A percentile compares a stretch with the other conserved stretches of the same genome.
These are phyloP conservation scores for Acrocephalus kingi DNA, from an alignment of 2,113 vertebrate species.

Conservation along the genomic window DNA sequence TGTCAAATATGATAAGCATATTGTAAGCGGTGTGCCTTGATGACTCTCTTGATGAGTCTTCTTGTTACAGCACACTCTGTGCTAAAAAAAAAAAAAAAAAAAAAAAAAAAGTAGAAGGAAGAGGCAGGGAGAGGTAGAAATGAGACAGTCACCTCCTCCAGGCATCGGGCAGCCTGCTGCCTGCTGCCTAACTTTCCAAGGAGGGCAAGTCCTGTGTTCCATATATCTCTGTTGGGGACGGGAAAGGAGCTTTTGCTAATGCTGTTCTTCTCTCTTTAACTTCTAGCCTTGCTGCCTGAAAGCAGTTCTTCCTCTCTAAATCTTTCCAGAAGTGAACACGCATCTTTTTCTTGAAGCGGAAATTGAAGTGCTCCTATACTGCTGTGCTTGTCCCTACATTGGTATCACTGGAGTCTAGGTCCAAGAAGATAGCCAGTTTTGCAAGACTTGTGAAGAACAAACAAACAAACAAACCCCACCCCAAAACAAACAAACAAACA, in stretches of 20 bases:
- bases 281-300: background rate
- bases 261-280: background rate
- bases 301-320: background rate
- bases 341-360: background rate
- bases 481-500: too few species aligned
- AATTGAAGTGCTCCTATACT: background rate
- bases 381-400: background rate
- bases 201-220: background rate
- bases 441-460: background rate
- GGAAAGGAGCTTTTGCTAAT: background rate
- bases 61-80: background rate
- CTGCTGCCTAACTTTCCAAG: background rate
- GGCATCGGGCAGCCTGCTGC: background rate
- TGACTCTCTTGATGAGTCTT: background rate
- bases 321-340: background rate
- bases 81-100: background rate
- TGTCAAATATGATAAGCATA: background rate
- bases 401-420: background rate
- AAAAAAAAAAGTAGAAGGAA: background rate
- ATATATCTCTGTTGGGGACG: accelerated
- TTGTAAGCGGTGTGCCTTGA: background rate
- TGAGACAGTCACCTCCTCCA: background rate
- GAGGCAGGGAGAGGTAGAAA: background rate
- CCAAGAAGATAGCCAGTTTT: background rate
- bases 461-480: background rate